These are phyloP conservation scores for Taenaris catops DNA, from an alignment of 2,888 invertebrate genomes.

Conservation along the genomic window DNA sequence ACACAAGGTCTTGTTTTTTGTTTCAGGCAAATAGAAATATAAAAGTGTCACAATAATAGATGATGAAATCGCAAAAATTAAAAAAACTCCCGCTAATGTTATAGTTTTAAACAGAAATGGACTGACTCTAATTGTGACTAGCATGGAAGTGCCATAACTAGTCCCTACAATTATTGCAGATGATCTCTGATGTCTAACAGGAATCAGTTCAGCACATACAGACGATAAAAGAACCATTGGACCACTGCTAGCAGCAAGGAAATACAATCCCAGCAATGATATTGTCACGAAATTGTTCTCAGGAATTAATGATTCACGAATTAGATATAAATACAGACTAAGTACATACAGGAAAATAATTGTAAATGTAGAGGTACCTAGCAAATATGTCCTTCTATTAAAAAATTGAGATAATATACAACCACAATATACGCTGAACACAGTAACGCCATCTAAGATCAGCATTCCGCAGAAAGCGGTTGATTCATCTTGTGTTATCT, in stretches of 20 bases:
- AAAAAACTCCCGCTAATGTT: conserved; percentile 33
- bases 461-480: conserved; percentile 34
- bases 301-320: conserved; percentile 14
- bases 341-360: conserved; percentile 22
- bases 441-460: conserved; percentile 34
- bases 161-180: conserved; percentile 18
- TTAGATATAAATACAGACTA: conserved; percentile 26
- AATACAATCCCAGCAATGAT: conserved; percentile 36
- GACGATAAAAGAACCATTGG: conserved; percentile 36
- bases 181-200: conserved; percentile 30
- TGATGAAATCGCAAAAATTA: conserved; percentile 34
- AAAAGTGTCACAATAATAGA: conserved; percentile 30
- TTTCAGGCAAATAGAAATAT: conserved; percentile 36
- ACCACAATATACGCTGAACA: conserved; percentile 44
- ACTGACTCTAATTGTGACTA: conserved; percentile 34
- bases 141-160: conserved; percentile 15
- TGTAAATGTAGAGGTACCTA: conserved; percentile 9
- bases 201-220: conserved; percentile 37
- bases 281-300: conserved; percentile 35
- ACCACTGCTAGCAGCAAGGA: conserved; percentile 35
- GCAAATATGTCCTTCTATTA: conserved; percentile 32
- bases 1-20: conserved; percentile 42
- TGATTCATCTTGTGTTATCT: conserved; percentile 27
- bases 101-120: conserved; percentile 28
- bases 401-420: conserved; percentile 39